phyloP scores from a whole-genome alignment of 2,797 vertebrate genomes.

The Sebastes diaconus region DNA sequence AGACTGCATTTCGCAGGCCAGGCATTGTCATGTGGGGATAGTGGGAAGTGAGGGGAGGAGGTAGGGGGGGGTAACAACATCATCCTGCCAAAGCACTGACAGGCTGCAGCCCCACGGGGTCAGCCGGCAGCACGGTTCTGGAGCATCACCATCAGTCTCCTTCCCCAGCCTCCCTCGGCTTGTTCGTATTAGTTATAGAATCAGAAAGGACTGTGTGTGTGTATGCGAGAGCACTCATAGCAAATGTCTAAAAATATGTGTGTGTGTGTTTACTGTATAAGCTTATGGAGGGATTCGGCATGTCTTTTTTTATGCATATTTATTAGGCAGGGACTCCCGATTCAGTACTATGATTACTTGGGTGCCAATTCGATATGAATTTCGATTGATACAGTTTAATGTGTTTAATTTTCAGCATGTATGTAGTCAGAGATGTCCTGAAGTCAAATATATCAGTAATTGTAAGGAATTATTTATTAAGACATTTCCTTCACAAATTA shows the following conservation, averaged over 20 bases:
- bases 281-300: background rate
- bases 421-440: too few relatives aligned
- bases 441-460: too few relatives aligned
- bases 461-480: too few relatives aligned
- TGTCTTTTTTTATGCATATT: conserved; percentile 14
- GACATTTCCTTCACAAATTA: too few relatives aligned
- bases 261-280: background rate
- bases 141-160: conserved; percentile 45
- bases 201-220: background rate
- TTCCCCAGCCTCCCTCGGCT: conserved; percentile 1
- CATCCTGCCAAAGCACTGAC: conserved; percentile 55
- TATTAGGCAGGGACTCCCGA: background rate
- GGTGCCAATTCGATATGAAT: too few relatives aligned
- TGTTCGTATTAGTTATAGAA: conserved; percentile 34
- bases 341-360: too few relatives aligned
- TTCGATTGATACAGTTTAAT: too few relatives aligned
- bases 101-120: conserved; percentile 60
- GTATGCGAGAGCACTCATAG: background rate
- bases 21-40: conserved; percentile 42
- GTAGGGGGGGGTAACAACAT: conserved; percentile 11
- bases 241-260: background rate
- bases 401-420: too few relatives aligned
- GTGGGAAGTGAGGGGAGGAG: background rate
- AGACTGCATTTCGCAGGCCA: conserved; percentile 16
- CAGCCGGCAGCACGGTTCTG: conserved; percentile 40